Evolutionary conservation across 2,113 vertebrate genomes (phyloP).

Genomic region (Oncorhynchus mykiss): DNA sequence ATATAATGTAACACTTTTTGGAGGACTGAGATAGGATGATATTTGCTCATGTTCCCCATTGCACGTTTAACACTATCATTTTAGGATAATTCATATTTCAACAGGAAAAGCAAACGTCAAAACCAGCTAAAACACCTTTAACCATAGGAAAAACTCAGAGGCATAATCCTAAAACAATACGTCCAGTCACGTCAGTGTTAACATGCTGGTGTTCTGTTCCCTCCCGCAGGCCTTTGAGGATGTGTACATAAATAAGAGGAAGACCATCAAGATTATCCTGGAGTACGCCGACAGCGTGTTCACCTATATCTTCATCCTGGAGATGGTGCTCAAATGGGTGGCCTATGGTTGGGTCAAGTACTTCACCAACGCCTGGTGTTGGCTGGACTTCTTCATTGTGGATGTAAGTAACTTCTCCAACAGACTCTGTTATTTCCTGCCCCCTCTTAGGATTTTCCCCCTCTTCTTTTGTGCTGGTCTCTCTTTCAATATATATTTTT

Average conservation of each 20-base stretch:
- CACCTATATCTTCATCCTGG: constrained; percentile 98
- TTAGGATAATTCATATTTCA: no score
- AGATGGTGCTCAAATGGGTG: constrained; percentile 98
- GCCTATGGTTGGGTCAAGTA: constrained; percentile 98
- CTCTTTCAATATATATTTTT: not conserved
- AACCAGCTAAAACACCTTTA: no score
- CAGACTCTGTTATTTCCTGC: constrained; percentile 16
- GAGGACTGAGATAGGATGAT: no score
- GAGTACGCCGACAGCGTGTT: constrained; percentile 96
- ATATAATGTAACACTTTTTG: no score
- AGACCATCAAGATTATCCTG: constrained; percentile 88
- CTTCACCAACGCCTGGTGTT: constrained; percentile 99
- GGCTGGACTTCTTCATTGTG: constrained; percentile 99
- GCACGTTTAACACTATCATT: no score
- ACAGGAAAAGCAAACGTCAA: no score
- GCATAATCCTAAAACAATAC: not conserved
- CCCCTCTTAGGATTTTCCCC: not conserved
- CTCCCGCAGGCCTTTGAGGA: constrained; percentile 91
- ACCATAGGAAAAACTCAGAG: no score
- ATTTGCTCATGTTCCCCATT: no score
- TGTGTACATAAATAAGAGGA: constrained; percentile 96
- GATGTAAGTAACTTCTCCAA: constrained; percentile 83
- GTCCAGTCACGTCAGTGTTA: not conserved
- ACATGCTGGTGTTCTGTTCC: not conserved
- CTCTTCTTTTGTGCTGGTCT: not conserved